Evolutionary conservation across 1,140 invertebrate genomes (phyloP).

Genomic region (Brachionus manjavacas): DNA sequence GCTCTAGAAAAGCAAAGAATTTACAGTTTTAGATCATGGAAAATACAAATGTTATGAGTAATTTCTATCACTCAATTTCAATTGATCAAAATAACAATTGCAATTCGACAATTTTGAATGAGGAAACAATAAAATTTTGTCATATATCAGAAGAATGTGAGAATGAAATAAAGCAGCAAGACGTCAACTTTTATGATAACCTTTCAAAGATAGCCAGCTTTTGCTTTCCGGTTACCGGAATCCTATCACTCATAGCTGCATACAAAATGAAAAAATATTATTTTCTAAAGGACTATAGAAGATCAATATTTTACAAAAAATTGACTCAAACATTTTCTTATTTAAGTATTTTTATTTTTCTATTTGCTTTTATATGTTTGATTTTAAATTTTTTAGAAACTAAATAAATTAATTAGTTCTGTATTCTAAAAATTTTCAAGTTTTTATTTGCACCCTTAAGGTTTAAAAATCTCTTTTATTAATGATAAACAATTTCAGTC

Average conservation of each 20-base stretch:
- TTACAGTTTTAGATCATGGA: neutral
- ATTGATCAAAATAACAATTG: neutral
- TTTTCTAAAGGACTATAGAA: neutral
- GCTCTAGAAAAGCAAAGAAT: too few species aligned
- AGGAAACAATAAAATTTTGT: neutral
- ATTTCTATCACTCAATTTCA: neutral
- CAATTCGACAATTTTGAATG: neutral
- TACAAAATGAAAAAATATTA: neutral
- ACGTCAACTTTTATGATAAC: neutral
- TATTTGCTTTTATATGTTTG: neutral
- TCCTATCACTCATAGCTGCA: neutral
- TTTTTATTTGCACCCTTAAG: too few species aligned
- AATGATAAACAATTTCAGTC: too few species aligned
- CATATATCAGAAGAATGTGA: neutral
- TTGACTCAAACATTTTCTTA: neutral
- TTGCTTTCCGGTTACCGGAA: neutral
- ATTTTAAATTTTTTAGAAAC: neutral
- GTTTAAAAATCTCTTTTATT: too few species aligned
- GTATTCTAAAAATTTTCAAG: too few species aligned
- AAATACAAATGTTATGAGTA: neutral
- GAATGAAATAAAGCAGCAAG: neutral
- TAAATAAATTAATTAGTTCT: neutral
- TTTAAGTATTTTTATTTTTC: neutral
- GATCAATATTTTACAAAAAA: neutral
- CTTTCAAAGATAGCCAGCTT: neutral